These are phyloP conservation scores for Gastrophryne carolinensis DNA, from an alignment of 2,797 vertebrate genomes.

Conservation along the genomic window DNA sequence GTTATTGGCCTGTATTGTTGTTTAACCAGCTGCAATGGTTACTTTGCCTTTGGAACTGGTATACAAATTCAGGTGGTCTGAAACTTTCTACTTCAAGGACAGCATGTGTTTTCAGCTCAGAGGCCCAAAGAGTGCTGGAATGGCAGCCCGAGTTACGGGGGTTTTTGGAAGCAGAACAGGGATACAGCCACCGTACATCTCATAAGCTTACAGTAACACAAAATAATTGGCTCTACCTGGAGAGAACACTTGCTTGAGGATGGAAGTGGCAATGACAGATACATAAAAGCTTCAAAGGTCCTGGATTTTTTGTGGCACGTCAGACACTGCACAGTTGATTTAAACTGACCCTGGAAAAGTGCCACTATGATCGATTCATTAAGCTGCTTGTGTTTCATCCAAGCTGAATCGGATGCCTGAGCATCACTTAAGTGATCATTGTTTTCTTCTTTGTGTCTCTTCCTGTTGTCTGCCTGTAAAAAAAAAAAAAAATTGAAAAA, in stretches of 20 bases:
- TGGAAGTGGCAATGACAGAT: constrained; percentile 88
- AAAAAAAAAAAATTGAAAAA: too few relatives aligned
- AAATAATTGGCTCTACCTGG: constrained; percentile 73
- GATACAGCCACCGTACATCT: too few relatives aligned
- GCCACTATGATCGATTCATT: constrained; percentile 96
- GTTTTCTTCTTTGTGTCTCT: constrained; percentile 91
- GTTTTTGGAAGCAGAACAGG: too few relatives aligned
- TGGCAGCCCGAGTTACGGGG: too few relatives aligned
- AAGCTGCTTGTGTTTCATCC: constrained; percentile 93
- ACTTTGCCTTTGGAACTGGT: too few relatives aligned
- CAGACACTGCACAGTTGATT: constrained; percentile 95
- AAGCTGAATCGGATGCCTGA: constrained; percentile 84
- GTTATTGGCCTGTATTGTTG: too few relatives aligned
- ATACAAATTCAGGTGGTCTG: too few relatives aligned
- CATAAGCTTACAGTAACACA: neutral
- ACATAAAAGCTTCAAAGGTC: constrained; percentile 98
- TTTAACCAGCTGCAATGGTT: too few relatives aligned
- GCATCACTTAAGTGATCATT: constrained; percentile 89
- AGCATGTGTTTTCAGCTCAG: too few relatives aligned
- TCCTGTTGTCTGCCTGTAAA: constrained; percentile 89
- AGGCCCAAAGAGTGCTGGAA: too few relatives aligned
- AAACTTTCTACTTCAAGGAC: too few relatives aligned
- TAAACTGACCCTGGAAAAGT: constrained; percentile 97
- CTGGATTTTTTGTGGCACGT: constrained; percentile 91
- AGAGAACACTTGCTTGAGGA: constrained; percentile 92